Evolutionary conservation across 2,888 invertebrate species (phyloP), one percentile per base, ranked within the genome.

Genomic region (Cepaea hortensis): DNA sequence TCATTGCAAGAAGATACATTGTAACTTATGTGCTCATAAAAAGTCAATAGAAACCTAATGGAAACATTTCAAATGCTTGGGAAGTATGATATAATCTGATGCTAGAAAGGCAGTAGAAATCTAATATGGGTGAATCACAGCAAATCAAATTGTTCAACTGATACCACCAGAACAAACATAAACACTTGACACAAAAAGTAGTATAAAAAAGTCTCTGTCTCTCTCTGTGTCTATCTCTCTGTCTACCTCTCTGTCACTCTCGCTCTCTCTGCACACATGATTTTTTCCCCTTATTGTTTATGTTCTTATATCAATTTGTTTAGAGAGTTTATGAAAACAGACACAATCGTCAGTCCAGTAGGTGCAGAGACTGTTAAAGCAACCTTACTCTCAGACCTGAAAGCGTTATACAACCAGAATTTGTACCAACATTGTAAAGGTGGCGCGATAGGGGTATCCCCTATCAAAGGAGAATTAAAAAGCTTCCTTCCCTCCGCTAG

Each of bases 271-370:
- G 35, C 1, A 35, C 35, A 35, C 35, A 35, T 35, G 35, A 35
- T 35, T 35, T 35, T 35, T 35, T 1, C 35, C 35, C 35, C 50
- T 75, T 48, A 11, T 50, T 72, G 72, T n/a, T 13, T 73, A 23
- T 18, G 68, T 70, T 35, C 48, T 48, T 5, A 70, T 68, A 46
- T 48, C 15, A 18, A 68, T 4, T 46, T 79, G 65, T 89, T 6
- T 89, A 92, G 93, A 82, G 89, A 90, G 6, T 93, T 90, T 86
- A 93, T 94, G 92, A 88, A 91, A 75, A 91, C 92, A 85, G 92
- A 92, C 4, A 91, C 89, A 9, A 90, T 94, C 15, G 86, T 90
- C 1, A 87, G 90, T 18, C 94, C 94, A 18, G 88, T 90, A 4
- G 90, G 90, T 62, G 91, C 92, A 11, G 86, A 90, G 20, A 89